phyloP scores from a whole-genome alignment of 2,797 vertebrate genomes.

The Cossypha polioptera region DNA sequence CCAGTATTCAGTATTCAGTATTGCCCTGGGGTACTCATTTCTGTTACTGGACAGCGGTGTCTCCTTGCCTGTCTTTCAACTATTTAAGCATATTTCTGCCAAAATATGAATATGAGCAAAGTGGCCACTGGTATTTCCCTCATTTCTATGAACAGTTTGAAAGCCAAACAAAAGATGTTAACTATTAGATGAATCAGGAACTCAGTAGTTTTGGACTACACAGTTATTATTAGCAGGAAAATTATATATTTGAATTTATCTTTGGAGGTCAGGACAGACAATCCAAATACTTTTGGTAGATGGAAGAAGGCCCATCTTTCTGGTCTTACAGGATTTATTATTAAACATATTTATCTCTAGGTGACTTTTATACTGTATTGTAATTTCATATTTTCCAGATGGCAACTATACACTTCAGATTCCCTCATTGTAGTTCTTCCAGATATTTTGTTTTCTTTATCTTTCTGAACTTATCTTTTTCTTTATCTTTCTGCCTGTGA shows the following conservation, averaged over 20 bases:
- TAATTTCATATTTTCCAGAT: neutral
- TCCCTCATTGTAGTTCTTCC: neutral
- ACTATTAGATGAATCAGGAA: neutral
- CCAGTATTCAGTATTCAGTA: too few species aligned
- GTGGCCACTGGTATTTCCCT: neutral
- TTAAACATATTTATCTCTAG: neutral
- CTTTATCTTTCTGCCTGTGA: neutral
- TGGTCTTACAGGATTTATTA: neutral
- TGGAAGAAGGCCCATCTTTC: neutral
- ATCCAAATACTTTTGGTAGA: neutral
- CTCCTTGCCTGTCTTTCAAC: neutral
- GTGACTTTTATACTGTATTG: neutral
- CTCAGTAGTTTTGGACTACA: neutral
- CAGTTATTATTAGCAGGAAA: neutral
- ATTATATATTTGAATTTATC: neutral
- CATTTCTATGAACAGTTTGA: neutral
- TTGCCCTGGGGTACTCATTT: neutral
- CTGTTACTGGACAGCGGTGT: neutral
- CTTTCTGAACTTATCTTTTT: neutral
- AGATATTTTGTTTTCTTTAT: neutral
- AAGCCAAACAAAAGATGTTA: neutral
- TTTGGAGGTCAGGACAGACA: neutral
- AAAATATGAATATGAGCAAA: neutral
- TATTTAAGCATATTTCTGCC: neutral
- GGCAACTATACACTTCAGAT: neutral